phyloP scores from a whole-genome alignment of 92 coral and sea anemone genomes.

The Epizoanthus ramosus region DNA sequence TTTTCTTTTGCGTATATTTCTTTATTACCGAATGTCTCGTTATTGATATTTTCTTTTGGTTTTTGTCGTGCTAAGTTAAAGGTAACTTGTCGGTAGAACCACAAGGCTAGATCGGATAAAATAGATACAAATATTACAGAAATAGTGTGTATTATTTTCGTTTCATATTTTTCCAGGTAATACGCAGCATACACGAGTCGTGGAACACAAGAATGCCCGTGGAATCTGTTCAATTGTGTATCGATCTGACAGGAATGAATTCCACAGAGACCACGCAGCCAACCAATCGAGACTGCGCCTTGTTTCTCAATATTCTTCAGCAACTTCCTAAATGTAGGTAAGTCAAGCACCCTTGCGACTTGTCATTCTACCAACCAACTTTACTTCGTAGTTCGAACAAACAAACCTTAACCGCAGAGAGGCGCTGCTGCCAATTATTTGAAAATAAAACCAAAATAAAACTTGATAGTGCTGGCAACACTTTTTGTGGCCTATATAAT shows the following conservation, averaged over 20 bases:
- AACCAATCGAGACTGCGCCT: constrained; percentile 58
- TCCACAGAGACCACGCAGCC: constrained; percentile 22
- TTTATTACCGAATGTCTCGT: no score
- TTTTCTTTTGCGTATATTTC: no score
- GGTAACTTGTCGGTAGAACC: no score
- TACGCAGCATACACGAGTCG: constrained; percentile 68
- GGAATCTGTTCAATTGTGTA: constrained; percentile 66
- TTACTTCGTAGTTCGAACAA: not conserved
- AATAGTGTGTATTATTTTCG: no score
- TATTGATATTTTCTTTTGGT: no score
- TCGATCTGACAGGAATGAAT: constrained; percentile 70
- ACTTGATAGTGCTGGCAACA: no score
- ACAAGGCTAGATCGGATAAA: not conserved
- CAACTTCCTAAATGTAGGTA: constrained; percentile 79
- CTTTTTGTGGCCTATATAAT: no score
- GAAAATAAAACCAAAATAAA: no score
- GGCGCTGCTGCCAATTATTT: no score
- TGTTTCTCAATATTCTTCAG: constrained; percentile 79
- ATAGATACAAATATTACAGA: not conserved
- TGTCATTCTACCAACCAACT: not conserved
- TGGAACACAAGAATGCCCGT: constrained; percentile 70
- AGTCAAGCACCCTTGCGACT: not conserved
- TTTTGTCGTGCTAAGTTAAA: no score
- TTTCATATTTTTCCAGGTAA: constrained; percentile 37
- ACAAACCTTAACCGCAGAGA: no score